Evolutionary conservation across 2,113 vertebrate genomes (phyloP).

Genomic region (Grus americana): DNA sequence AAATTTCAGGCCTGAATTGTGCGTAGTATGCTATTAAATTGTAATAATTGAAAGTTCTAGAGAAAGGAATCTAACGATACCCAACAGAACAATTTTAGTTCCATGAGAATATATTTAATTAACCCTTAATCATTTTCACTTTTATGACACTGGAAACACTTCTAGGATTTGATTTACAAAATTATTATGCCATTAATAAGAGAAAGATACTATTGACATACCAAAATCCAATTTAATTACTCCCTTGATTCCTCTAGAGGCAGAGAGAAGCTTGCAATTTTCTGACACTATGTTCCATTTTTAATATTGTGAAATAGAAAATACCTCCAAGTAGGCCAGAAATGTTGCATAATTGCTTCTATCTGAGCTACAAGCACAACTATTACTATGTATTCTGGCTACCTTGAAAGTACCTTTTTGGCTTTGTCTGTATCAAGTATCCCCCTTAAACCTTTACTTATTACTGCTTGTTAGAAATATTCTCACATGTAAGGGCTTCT

Average conservation of each 20-base stretch:
- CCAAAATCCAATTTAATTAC: conserved; percentile 71
- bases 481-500: neutral
- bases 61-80: neutral
- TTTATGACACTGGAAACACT: conserved; percentile 53
- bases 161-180: conserved; percentile 69
- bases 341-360: conserved; percentile 6
- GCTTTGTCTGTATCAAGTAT: neutral
- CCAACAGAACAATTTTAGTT: conserved; percentile 48
- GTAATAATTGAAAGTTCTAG: conserved; percentile 29
- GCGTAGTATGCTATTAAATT: conserved; percentile 4
- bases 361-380: neutral
- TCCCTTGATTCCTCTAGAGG: conserved; percentile 54
- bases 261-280: conserved; percentile 35
- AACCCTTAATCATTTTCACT: conserved; percentile 66
- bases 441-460: conserved; percentile 35
- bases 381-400: neutral
- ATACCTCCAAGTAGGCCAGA: neutral
- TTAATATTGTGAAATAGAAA: conserved; percentile 62
- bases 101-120: conserved; percentile 66
- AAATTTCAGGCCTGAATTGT: neutral
- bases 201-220: conserved; percentile 59
- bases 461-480: conserved; percentile 4
- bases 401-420: neutral
- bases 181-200: conserved; percentile 71
- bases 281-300: conserved; percentile 50